Evolutionary conservation across 2,113 vertebrate genomes (phyloP).

Genomic region (Hypanus sabinus): DNA sequence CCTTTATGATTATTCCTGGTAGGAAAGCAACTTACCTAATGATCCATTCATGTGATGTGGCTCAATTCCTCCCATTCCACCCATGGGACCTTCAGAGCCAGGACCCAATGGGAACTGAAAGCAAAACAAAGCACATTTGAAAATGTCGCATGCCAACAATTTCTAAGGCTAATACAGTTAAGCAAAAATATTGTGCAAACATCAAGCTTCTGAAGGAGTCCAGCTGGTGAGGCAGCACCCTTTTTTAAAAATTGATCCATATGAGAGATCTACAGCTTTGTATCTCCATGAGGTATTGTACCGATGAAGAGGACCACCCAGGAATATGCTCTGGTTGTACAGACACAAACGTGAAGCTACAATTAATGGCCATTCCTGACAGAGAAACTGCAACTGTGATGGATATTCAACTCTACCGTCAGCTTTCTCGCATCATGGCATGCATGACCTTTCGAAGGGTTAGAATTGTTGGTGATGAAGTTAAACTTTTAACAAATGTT

Average conservation of each 20-base stretch:
- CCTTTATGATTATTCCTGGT: not conserved
- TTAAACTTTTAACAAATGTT: too few relatives aligned
- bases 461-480: too few relatives aligned
- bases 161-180: not conserved
- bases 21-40: slow-evolving; percentile 59
- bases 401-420: too few relatives aligned
- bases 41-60: slow-evolving; percentile 98
- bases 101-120: slow-evolving; percentile 91
- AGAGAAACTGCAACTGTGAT: not conserved
- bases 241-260: too few relatives aligned
- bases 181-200: not conserved
- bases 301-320: not conserved
- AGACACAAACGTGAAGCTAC: not conserved
- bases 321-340: not conserved
- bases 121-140: not conserved
- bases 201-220: too few relatives aligned
- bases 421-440: too few relatives aligned
- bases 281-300: too few relatives aligned
- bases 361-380: not conserved
- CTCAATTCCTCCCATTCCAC: slow-evolving; percentile 97
- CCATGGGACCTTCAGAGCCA: slow-evolving; percentile 92
- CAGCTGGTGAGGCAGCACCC: too few relatives aligned
- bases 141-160: not conserved
- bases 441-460: too few relatives aligned
- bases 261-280: too few relatives aligned